Evolutionary conservation across 2,797 vertebrate species (phyloP), one percentile per base, ranked within the genome.

Genomic region (Poeciliopsis presidionis): DNA sequence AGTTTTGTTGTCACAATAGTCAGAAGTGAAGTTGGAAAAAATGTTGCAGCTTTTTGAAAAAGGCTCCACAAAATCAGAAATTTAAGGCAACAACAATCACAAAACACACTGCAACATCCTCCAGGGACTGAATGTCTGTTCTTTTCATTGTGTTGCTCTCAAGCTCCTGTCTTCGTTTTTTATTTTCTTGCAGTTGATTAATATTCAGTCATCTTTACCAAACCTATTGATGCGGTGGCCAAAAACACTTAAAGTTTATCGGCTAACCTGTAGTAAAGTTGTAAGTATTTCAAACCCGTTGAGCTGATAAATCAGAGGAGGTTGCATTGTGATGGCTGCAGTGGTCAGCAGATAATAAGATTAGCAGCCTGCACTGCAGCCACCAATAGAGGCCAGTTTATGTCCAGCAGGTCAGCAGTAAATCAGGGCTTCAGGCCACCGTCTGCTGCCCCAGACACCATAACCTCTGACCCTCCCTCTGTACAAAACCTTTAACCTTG

Each of bases 381-480:
- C 79, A 59, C 79, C 84, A 74, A 76, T 72, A 18, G 49, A 84
- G 80, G 75, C 84, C 88, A 77, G 85, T 84, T 88, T 81, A 87
- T 88, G 89, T 93, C 88, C 91, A 91, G 85, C 84, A 77, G 90
- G 88, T 91, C 90, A 81, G 87, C 90, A 92, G 82, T 94, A 94
- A 93, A 94, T 93, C 90, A 93, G 87, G 16, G 77, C 49, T 81
- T 14, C 70, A 46, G 80, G 84, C 83, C 80, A 78, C 72, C 70
- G 80, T 85, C 86, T 89, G 87, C 88, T 76, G 82, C 81, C 85
- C 84, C 84, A 88, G 89, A 90, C 88, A 41, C 22, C 86, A 69
- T 59, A 30, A 91, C 91, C 93, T 88, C 80, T 92, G 86, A 90
- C 91, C 82, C 73, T 80, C 70, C 57, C 76, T 87, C 79, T 18